A percentile compares a stretch with the other conserved stretches of the same genome.
Conservation (phyloP, 2,113 vertebrate species). For the Cinclus cinclus region DNA sequence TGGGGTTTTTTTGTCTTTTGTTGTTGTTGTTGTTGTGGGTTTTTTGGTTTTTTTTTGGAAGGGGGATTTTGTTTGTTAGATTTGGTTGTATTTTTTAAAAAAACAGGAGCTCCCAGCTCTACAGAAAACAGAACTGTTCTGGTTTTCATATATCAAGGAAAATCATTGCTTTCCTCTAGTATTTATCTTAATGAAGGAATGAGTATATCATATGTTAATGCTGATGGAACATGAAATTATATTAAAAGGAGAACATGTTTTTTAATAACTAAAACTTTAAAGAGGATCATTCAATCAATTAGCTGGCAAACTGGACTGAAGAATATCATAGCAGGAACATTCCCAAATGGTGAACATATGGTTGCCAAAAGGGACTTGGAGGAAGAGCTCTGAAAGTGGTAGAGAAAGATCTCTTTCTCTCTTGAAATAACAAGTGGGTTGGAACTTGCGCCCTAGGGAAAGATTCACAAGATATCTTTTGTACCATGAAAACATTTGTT, state of each 20-base stretch:
- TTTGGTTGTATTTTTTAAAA: neutral
- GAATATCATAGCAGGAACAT: neutral
- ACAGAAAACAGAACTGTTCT: neutral
- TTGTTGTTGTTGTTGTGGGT: neutral
- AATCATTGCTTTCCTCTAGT: neutral
- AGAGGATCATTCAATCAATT: neutral
- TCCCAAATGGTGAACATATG: neutral
- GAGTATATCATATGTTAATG: neutral
- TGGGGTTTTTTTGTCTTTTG: neutral
- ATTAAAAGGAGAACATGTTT: neutral
- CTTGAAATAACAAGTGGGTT: neutral
- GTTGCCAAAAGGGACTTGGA: neutral
- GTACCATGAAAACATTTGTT: conserved; percentile 6
- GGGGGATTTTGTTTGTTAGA: neutral
- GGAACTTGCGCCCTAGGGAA: neutral
- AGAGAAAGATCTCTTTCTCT: conserved; percentile 5
- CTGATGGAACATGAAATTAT: neutral
- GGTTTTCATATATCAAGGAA: neutral
- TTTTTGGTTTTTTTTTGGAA: neutral
- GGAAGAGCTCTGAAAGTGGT: neutral
- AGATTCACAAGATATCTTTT: neutral
- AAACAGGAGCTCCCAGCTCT: neutral
- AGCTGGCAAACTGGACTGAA: neutral
- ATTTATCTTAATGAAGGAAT: neutral
- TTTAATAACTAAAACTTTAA: neutral